Percentiles rank a stretch among this genome's conserved stretches.
phyloP scores from a whole-genome alignment of 1,140 invertebrate species.

The Melitaea cinxia region DNA sequence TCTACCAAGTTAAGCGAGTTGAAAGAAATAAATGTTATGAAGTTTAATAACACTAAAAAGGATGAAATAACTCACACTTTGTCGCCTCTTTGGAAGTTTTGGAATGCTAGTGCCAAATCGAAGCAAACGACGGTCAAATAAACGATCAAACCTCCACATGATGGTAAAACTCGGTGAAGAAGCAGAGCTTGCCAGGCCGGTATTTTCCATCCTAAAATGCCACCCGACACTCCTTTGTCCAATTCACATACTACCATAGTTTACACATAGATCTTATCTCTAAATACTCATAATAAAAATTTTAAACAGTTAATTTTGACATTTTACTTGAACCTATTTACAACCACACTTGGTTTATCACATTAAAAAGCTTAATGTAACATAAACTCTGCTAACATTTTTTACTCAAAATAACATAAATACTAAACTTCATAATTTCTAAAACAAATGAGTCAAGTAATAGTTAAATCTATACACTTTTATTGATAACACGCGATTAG shows the following conservation, averaged over 20 bases:
- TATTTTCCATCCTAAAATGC: conserved; percentile 62
- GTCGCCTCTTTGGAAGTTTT: conserved; percentile 56
- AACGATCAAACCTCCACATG: conserved; percentile 65
- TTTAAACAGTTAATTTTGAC: background rate
- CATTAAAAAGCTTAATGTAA: background rate
- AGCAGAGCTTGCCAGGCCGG: conserved; percentile 69
- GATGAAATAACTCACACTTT: conserved; percentile 56
- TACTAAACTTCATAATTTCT: conserved; percentile 21
- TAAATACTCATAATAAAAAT: conserved; percentile 16
- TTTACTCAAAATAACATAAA: background rate
- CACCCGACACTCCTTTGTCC: conserved; percentile 67
- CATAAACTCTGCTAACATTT: background rate
- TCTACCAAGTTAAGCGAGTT: no score
- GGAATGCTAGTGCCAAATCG: conserved; percentile 61
- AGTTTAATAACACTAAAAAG: no score
- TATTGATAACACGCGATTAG: conserved; percentile 72
- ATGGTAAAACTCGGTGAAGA: conserved; percentile 65
- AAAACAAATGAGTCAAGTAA: conserved; percentile 44
- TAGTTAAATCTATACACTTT: conserved; percentile 53
- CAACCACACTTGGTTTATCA: background rate
- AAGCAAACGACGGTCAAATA: conserved; percentile 68
- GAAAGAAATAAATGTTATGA: no score
- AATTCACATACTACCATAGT: conserved; percentile 70
- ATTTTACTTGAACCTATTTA: background rate
- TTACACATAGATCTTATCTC: conserved; percentile 1